Base-by-base conservation (phyloP, 2,113 vertebrate species). In the Sinocyclocheilus anophthalmus region DNA sequence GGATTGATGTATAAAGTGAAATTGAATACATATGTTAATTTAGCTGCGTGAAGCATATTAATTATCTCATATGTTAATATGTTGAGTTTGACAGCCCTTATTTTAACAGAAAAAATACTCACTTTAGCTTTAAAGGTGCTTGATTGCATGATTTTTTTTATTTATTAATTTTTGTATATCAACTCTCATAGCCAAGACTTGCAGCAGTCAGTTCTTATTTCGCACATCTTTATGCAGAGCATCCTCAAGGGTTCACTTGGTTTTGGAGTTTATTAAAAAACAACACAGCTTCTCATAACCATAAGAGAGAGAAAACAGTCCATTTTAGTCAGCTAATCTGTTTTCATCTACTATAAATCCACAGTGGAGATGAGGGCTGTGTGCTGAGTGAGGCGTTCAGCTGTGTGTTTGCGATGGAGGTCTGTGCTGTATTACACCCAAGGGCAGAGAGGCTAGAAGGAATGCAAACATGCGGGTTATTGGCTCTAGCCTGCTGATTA, bases 231-330 rank as follows among this genome's bases (percentile, higher is more conserved):
- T 76, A 39, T 82, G 53, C 81, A 53, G 76, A 77, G 48, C 33
- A 76, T n/a, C 53, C 53, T 10, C 84, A 20, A 5, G 11, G 37
- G 39, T 50, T 69, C 14, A 7, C 75, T 78, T 63, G 59, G 57
- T 85, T 48, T 77, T 73, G 30, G 59, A 86, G 65, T 86, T 63
- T 65, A 85, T 83, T 79, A 82, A 39, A 85, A 42, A 78, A 59
- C 7, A 76, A 67, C 37, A 24, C 37, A 61, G 13, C 42, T 30
- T 30, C 81, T 59, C 53, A 65, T 22, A 45, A 65, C 12, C 78
- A 70, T 57, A 33, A 24, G 26, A 79, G 26, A 42, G 50, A 33
- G 4, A 73, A 22, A 65, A 24, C 10, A 48, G 61, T 65, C 18
- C 75, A 78, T 81, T 48, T 72, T 57, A 42, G 53, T 81, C 83